Evolutionary conservation across 2,888 invertebrate species (phyloP).

Genomic region (Meteorus cinctellus): DNA sequence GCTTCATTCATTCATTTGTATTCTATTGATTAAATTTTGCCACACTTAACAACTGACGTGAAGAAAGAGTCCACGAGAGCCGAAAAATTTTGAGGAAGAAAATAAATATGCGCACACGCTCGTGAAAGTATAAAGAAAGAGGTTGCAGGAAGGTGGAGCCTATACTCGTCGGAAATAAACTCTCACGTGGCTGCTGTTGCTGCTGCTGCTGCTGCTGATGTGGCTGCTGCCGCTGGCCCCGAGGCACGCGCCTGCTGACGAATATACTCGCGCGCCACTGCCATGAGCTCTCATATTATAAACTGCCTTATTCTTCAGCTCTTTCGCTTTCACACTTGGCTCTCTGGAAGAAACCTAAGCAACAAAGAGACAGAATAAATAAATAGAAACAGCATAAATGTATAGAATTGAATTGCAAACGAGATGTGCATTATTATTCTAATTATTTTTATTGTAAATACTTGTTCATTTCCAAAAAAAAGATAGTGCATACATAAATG

Average conservation of each 20-base stretch:
- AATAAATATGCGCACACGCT: background rate
- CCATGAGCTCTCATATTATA: conserved; percentile 27
- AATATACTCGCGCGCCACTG: conserved; percentile 1
- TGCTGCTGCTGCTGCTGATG: background rate
- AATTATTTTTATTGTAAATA: background rate
- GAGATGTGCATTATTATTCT: background rate
- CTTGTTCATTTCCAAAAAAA: background rate
- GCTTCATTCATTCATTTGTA: conserved; percentile 4
- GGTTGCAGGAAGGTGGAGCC: background rate
- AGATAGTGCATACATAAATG: background rate
- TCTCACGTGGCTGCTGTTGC: conserved; percentile 8
- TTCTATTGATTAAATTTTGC: background rate
- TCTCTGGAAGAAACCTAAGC: background rate
- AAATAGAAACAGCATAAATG: background rate
- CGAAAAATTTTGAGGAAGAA: background rate
- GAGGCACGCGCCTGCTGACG: conserved; percentile 47
- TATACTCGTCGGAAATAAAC: conserved; percentile 34
- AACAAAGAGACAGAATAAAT: background rate
- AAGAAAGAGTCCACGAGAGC: conserved; percentile 28
- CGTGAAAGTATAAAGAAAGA: background rate
- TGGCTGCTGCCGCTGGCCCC: conserved; percentile 18
- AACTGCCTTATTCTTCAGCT: conserved; percentile 10
- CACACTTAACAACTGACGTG: conserved; percentile 44
- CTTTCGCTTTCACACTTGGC: background rate
- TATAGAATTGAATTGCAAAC: background rate